A percentile compares a stretch with the other conserved stretches of the same genome.
phyloP scores from a whole-genome alignment of 2,797 vertebrate genomes.

The Thripadectes ignobilis region DNA sequence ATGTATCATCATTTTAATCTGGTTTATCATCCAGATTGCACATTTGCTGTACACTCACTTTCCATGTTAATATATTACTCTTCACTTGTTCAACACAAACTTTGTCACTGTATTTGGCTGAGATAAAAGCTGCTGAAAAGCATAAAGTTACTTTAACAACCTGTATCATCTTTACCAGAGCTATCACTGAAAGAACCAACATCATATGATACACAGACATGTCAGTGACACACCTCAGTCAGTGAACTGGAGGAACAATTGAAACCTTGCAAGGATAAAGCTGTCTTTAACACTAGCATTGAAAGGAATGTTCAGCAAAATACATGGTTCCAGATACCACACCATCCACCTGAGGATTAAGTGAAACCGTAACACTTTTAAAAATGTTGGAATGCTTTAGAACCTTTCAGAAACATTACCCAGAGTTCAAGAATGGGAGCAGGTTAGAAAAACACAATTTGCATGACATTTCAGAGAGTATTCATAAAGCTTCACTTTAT shows the following conservation, averaged over 20 bases:
- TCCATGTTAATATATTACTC: not conserved
- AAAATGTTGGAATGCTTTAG: not conserved
- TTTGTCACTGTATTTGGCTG: not conserved
- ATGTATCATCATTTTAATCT: not conserved
- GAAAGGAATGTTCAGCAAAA: not conserved
- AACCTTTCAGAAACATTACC: not conserved
- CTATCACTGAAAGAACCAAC: not conserved
- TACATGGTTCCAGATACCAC: not conserved
- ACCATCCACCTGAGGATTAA: not conserved
- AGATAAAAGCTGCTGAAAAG: not conserved
- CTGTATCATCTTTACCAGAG: not conserved
- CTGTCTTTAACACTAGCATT: not conserved
- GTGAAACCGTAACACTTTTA: not conserved
- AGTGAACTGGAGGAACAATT: not conserved
- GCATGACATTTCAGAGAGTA: not conserved
- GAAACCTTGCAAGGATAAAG: not conserved
- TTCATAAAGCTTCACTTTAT: not conserved
- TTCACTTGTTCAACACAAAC: not conserved
- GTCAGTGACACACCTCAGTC: not conserved
- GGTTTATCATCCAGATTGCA: not conserved
- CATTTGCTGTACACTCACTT: not conserved
- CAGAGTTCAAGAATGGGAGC: not conserved
- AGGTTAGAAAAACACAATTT: not conserved
- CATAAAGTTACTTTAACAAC: not conserved
- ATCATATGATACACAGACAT: not conserved